Base-by-base conservation (phyloP, 2,797 vertebrate genomes). In the Streptopelia turtur region DNA sequence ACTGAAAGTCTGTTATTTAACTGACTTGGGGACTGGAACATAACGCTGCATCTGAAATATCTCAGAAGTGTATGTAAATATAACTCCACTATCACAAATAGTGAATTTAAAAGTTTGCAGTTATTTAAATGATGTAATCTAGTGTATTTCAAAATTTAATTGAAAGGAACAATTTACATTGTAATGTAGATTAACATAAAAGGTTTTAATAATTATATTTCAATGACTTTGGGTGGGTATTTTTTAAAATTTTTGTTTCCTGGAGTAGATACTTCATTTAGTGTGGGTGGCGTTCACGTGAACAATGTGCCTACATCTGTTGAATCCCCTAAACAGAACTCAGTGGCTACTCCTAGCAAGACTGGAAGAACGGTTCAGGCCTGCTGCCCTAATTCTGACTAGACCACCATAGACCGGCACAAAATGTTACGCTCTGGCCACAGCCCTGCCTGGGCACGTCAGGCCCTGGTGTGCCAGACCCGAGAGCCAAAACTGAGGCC, bases 81-180 rank as follows among this genome's bases (percentile, higher is more conserved):
- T 12, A 87, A 39, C 85, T 93, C 91, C 7, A 59, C 94, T 95
- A 87, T 91, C 80, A 96, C 86, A 65, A 61, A 94, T 85, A 90
- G 87, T 93, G 78, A 96, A 90, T 47, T 90, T 90, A 47, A 96
- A 87, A 93, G 68, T 94, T 87, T 77, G 88, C 43, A 1, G 53
- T 92, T 97, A 97, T 96, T 96, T 97, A 97, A 97, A 94, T 85
- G 41, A 96, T 96, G 91, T 97, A 97, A 97, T 95, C 91, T 96
- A 97, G 88, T 93, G 83, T 93, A 96, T 95, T 95, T 97, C 91
- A 94, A 89, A 97, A 92, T 95, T 81, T 94, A 97, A 96, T 50
- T 76, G 89, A 96, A 92, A 96, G 83, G 65, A 95, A 83, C 83
- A 91, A 83, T 92, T 96, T 95, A 93, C 93, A 85, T 90, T 95